Evolutionary conservation across 2,888 invertebrate species (phyloP), one percentile per base, ranked within the genome.

Genomic region (Ecdyonurus torrentis): DNA sequence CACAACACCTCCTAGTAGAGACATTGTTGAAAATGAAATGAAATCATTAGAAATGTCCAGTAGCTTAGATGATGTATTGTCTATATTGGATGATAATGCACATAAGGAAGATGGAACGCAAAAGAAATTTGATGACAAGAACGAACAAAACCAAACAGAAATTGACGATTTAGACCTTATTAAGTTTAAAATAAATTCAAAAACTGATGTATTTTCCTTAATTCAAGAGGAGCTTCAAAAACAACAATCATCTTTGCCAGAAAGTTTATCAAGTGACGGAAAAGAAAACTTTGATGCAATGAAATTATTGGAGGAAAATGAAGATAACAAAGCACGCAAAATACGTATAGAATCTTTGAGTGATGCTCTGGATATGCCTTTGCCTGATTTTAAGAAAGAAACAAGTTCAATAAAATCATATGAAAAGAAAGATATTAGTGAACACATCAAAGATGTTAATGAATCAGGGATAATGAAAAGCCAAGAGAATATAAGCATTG

Each of bases 151-250:
- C 55, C 59, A 53, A 19, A 55, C 22, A 20, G 22, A 37, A 23
- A 62, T 19, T 15, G 18, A 60, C 59, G 61, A 59, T 61, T 59
- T 64, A 15, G 55, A 58, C 52, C n/a, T 20, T n/a, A n/a, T n/a
- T n/a, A n/a, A 37, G 37, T 37, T 15, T 37, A 5, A 37, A 37
- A 10, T 37, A 37, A 10, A 5, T 37, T 5, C 5, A 37, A 37
- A 37, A 37, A 10, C 37, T 37, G 37, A 37, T 37, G 37, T 37
- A 10, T 37, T 37, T 37, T 10, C 37, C 15, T 15, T 37, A 37
- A 5, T 37, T 10, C 37, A 37, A 5, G 7, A 37, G 15, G 37
- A 37, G 15, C 37, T 37, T 37, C 7, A 37, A 37, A 10, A 10
- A 15, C 7, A 37, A 37, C 37, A 37, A 37, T 37, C 37, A 15